Evolutionary conservation across 2,113 vertebrate species (phyloP).

Genomic region (Bubo bubo): DNA sequence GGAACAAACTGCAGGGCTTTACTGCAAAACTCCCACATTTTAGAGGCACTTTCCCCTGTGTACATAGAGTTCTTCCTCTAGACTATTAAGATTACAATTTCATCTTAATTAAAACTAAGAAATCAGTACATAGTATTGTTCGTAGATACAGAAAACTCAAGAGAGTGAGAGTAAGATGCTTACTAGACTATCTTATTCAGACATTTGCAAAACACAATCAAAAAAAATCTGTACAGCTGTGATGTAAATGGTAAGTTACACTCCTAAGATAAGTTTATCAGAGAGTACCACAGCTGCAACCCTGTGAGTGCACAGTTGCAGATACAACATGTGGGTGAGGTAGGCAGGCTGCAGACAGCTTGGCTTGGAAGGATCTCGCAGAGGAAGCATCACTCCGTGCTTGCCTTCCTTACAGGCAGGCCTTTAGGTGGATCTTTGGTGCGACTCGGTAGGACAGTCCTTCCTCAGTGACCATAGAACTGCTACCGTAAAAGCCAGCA

Average conservation of each 20-base stretch:
- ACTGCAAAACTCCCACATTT: not conserved
- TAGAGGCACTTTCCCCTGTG: not conserved
- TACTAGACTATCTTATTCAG: fast-evolving
- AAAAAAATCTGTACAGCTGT: not conserved
- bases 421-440: too few species aligned
- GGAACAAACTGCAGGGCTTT: not conserved
- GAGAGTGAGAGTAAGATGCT: not conserved
- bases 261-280: not conserved
- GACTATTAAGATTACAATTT: not conserved
- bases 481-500: too few species aligned
- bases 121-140: not conserved
- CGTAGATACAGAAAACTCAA: not conserved
- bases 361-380: not conserved
- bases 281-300: not conserved
- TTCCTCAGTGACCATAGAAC: not conserved
- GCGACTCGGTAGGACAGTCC: fast-evolving
- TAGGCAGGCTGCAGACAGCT: not conserved
- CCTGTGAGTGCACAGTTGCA: fast-evolving
- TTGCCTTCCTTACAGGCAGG: not conserved
- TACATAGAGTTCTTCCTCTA: not conserved
- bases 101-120: not conserved
- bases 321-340: not conserved
- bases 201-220: not conserved
- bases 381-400: not conserved
- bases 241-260: not conserved